Conservation (phyloP, 2,113 vertebrate species). For the Scortum barcoo region DNA sequence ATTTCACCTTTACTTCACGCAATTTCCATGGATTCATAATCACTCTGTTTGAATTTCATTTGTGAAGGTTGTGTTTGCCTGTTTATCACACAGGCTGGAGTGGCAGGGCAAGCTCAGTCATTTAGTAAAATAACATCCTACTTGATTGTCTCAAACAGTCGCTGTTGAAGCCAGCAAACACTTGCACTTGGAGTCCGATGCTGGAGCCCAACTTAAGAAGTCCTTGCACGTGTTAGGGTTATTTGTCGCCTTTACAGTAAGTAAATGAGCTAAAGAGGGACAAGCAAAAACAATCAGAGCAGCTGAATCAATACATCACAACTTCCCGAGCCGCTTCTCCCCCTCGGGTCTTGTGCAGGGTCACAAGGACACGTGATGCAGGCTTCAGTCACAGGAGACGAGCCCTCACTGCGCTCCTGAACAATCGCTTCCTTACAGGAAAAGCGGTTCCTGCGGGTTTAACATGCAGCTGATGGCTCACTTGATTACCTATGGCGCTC, state of each 20-base stretch:
- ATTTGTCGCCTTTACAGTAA: not conserved
- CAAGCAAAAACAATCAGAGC: constrained; percentile 21
- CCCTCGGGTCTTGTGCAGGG: constrained; percentile 21
- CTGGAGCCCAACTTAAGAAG: not conserved
- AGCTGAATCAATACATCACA: constrained; percentile 35
- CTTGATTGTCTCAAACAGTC: not conserved
- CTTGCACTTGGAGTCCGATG: not conserved
- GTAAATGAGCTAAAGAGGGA: constrained; percentile 7
- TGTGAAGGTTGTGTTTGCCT: not conserved
- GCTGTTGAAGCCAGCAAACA: not conserved
- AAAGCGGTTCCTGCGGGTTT: constrained; percentile 57
- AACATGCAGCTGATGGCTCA: constrained; percentile 70
- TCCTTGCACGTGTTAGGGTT: not conserved
- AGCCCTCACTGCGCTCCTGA: constrained; percentile 64
- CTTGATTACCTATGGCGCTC: constrained; percentile 71
- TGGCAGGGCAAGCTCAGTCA: not conserved
- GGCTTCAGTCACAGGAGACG: constrained; percentile 42
- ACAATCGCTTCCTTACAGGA: constrained; percentile 67
- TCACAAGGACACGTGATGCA: constrained; percentile 29
- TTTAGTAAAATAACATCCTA: not conserved
- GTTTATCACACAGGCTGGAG: not conserved
- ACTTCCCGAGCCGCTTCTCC: constrained; percentile 17
- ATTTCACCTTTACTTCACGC: constrained; percentile 6
- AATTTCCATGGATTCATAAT: not conserved
- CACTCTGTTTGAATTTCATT: constrained; percentile 11